Evolutionary conservation across 2,888 invertebrate genomes (phyloP), one percentile per base, ranked within the genome.

Genomic region (Alsophila aescularia): DNA sequence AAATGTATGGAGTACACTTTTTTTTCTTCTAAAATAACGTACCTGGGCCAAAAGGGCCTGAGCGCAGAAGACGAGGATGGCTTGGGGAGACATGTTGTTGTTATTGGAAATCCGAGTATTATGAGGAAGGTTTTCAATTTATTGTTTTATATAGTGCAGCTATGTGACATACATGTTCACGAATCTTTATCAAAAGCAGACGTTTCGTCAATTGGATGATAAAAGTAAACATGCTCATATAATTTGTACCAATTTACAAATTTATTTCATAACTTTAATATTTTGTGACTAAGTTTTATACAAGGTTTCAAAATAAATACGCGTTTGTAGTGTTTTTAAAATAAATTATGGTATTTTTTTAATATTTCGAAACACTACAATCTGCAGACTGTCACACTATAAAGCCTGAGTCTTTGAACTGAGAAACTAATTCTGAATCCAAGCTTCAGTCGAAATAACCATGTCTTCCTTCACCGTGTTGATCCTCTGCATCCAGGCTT

Each of bases 11-110:
- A n/a, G n/a, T n/a, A n/a, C n/a, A 47, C 4, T 10, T 32, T 6
- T 0, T 32, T n/a, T 13, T 2, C 0, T 32, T 13, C 2, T 13
- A n/a, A 27, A 7, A 4, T 21, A 8, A 67, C 41, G 36, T 60
- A 57, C 57, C 32, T 54, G 57, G 52, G 64, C 41, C 60, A 60
- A 59, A 62, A 62, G 58, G 43, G 53, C 55, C 58, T 62, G 55
- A 51, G 57, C 29, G 55, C 64, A 64, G 43, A 69, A 49, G 32
- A 67, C 37, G n/a, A 68, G 37, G 13, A 68, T 24, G 8, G 45
- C 39, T 16, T 44, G 29, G 41, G 52, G 35, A 29, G 40, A 40
- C 52, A 52, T 52, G 12, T 35, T 41, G 41, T 37, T 35, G 31
- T 48, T 42, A 48, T 10, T 21, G 48, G 37, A 32, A 29, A 34